phyloP scores from a whole-genome alignment of 2,888 invertebrate genomes.

The Lasioglossum vierecki region DNA sequence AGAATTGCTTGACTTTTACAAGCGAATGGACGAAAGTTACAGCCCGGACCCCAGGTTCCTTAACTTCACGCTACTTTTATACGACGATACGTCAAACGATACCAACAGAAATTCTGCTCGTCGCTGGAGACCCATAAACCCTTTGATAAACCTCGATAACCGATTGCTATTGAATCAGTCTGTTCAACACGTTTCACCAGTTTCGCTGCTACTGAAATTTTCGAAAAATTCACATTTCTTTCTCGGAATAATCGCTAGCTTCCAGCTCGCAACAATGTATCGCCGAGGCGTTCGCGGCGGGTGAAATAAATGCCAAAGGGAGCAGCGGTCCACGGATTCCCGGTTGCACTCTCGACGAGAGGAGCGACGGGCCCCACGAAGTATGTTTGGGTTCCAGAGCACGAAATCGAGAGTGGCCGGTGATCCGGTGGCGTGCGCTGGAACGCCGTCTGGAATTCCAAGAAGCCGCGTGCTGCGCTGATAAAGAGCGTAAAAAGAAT shows the following conservation, averaged over 20 bases:
- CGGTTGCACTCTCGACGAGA: slow-evolving; percentile 42
- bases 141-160: not conserved
- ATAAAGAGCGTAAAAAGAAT: slow-evolving; percentile 45
- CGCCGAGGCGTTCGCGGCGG: slow-evolving; percentile 53
- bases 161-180: not conserved
- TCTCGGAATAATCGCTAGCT: slow-evolving; percentile 34
- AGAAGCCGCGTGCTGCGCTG: slow-evolving; percentile 66
- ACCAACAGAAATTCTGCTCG: slow-evolving; percentile 33
- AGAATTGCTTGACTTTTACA: slow-evolving; percentile 70
- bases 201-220: not conserved
- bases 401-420: slow-evolving; percentile 71
- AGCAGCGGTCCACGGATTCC: slow-evolving; percentile 50
- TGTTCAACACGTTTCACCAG: not conserved
- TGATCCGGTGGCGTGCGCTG: slow-evolving; percentile 70
- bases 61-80: slow-evolving; percentile 73
- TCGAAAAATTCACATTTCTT: slow-evolving; percentile 2
- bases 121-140: not conserved
- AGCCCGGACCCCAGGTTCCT: slow-evolving; percentile 61
- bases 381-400: slow-evolving; percentile 70
- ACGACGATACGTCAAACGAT: slow-evolving; percentile 69
- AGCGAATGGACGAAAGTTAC: slow-evolving; percentile 70
- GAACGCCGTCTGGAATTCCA: slow-evolving; percentile 70
- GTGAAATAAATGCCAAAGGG: slow-evolving; percentile 36
- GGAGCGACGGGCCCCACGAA: slow-evolving; percentile 50
- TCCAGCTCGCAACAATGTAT: slow-evolving; percentile 58